phyloP scores from a whole-genome alignment of 2,888 invertebrate genomes.

The Apotomis capreana region DNA sequence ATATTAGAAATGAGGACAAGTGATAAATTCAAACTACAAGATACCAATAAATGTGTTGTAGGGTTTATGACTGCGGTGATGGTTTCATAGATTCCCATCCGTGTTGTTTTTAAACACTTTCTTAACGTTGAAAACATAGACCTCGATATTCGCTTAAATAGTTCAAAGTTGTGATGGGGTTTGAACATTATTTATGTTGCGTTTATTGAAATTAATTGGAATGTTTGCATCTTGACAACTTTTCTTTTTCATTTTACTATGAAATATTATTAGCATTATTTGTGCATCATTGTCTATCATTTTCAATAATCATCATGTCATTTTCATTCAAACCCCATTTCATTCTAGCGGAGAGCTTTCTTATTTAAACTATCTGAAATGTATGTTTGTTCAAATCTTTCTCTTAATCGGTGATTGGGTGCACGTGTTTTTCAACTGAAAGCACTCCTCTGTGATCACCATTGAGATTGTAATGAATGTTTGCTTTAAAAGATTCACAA shows the following conservation, averaged over 20 bases:
- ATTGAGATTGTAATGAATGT: conserved; percentile 72
- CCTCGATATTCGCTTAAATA: conserved; percentile 65
- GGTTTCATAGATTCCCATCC: conserved; percentile 36
- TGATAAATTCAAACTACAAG: conserved; percentile 40
- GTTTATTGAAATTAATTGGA: conserved; percentile 72
- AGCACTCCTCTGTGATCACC: conserved; percentile 76
- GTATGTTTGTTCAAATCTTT: conserved; percentile 42
- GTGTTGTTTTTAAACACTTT: conserved; percentile 28
- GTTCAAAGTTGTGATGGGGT: conserved; percentile 78
- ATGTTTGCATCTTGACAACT: conserved; percentile 84
- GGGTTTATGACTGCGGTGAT: conserved; percentile 37
- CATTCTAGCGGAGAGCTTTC: conserved; percentile 79
- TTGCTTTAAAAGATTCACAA: conserved; percentile 38
- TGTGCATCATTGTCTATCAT: conserved; percentile 70
- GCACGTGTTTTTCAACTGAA: conserved; percentile 76
- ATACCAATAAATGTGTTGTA: conserved; percentile 34
- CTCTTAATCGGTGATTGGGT: conserved; percentile 74
- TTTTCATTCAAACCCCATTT: conserved; percentile 82
- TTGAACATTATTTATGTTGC: conserved; percentile 77
- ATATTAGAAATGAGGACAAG: neutral
- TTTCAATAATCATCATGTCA: conserved; percentile 60
- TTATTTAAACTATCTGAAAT: conserved; percentile 52
- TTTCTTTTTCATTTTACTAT: conserved; percentile 71
- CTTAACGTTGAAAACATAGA: conserved; percentile 50
- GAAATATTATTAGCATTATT: conserved; percentile 62